Percentiles rank a stretch among this genome's conserved stretches.
These are phyloP conservation scores for Parauchenoglanis ngamensis DNA, from an alignment of 2,797 vertebrate genomes.

Conservation along the genomic window DNA sequence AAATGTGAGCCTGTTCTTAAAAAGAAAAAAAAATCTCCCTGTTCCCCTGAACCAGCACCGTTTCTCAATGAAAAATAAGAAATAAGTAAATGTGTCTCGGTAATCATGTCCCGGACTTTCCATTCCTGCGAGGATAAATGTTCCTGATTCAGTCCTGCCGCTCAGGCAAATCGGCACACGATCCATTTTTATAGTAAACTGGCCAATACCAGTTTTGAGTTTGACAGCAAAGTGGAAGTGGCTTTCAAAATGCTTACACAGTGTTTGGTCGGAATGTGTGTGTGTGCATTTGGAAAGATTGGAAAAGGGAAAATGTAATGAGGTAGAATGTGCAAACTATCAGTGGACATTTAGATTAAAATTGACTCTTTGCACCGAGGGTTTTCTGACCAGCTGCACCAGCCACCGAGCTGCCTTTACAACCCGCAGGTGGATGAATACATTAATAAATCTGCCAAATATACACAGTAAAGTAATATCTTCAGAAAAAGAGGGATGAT, in stretches of 20 bases:
- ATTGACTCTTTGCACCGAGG: background rate
- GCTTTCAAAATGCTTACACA: conserved; percentile 42
- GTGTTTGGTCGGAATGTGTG: conserved; percentile 21
- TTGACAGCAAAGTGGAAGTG: conserved; percentile 38
- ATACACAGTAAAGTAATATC: conserved; percentile 37
- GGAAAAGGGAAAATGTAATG: conserved; percentile 4
- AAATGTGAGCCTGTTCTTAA: conserved; percentile 3
- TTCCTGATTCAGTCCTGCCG: conserved; percentile 1
- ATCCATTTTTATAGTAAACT: conserved; percentile 26
- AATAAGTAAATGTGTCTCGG: conserved; percentile 11
- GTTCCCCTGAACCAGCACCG: background rate
- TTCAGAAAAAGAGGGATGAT: background rate
- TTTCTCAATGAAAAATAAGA: background rate
- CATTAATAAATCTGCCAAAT: conserved; percentile 1
- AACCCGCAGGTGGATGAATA: background rate
- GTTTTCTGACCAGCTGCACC: conserved; percentile 6
- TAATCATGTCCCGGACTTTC: conserved; percentile 25
- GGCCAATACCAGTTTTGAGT: conserved; percentile 11
- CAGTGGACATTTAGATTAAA: conserved; percentile 37
- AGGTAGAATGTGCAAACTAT: conserved; percentile 44
- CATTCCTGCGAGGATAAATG: conserved; percentile 21
- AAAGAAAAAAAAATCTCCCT: background rate
- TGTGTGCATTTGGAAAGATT: background rate
- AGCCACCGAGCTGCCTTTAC: background rate
- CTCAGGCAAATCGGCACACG: conserved; percentile 29